Evolutionary conservation across 2,888 invertebrate genomes (phyloP).

Genomic region (Pammene aurita): DNA sequence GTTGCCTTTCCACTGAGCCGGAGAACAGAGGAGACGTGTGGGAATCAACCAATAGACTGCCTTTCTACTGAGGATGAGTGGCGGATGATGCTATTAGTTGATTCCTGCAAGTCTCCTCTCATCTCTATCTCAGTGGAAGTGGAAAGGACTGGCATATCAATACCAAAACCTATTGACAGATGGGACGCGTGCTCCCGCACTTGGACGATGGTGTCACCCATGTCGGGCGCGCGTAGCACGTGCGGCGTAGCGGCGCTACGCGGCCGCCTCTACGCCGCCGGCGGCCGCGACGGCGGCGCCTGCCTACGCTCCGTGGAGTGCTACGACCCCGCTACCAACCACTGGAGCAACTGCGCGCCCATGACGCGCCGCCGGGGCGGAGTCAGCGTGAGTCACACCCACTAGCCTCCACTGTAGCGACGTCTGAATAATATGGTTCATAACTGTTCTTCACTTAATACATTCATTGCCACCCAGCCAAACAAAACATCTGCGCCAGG

Average conservation of each 20-base stretch:
- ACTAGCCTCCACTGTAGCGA: constrained; percentile 85
- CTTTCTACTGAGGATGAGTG: no score
- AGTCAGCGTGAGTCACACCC: constrained; percentile 91
- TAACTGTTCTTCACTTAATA: no score
- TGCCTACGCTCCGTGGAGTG: constrained; percentile 96
- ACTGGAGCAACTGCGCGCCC: constrained; percentile 92
- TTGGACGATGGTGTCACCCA: constrained; percentile 95
- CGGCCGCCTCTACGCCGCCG: constrained; percentile 93
- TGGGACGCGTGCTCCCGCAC: constrained; percentile 95
- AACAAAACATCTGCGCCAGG: no score
- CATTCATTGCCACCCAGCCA: no score
- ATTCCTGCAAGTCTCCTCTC: no score
- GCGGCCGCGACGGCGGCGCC: constrained; percentile 95
- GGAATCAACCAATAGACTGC: no score
- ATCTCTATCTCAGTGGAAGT: no score
- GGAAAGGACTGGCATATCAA: no score
- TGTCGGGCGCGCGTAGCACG: constrained; percentile 94
- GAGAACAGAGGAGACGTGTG: no score
- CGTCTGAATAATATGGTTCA: no score
- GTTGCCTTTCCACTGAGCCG: no score
- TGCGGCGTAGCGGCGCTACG: constrained; percentile 95
- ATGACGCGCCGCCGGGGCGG: constrained; percentile 94
- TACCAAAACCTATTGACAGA: constrained; percentile 60
- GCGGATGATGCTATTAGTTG: no score
- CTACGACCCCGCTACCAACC: constrained; percentile 88